These are phyloP conservation scores for Bradypus variegatus DNA, from an alignment of 2,797 vertebrate species.

Conservation along the genomic window DNA sequence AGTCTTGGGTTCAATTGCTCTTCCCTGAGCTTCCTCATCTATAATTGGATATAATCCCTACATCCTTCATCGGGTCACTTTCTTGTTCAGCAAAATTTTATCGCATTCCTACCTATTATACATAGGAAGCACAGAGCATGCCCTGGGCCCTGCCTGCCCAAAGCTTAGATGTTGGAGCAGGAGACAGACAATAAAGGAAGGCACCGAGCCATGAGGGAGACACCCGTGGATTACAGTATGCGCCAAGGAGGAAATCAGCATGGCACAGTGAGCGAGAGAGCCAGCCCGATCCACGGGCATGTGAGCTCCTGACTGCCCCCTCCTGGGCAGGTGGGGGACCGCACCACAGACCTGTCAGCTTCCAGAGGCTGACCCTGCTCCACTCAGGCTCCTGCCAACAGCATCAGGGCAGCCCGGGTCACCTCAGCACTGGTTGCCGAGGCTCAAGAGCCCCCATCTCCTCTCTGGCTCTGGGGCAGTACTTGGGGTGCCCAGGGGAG, in stretches of 20 bases:
- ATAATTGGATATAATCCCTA: too few relatives aligned
- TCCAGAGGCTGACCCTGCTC: not conserved
- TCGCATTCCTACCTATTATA: not conserved
- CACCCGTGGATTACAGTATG: rapidly evolving
- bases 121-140: rapidly evolving
- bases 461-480: not conserved
- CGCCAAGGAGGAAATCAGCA: not conserved
- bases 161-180: not conserved
- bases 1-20: not conserved
- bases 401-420: rapidly evolving
- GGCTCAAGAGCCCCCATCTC: not conserved
- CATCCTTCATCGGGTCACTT: rapidly evolving
- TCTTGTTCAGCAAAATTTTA: not conserved
- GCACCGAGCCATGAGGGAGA: not conserved
- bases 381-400: not conserved
- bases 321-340: not conserved
- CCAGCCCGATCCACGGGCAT: not conserved
- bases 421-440: not conserved
- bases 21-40: not conserved
- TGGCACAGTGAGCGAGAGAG: rapidly evolving
- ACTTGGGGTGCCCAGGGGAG: not conserved
- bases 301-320: too few relatives aligned
- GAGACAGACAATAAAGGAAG: not conserved
- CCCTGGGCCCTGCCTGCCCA: too few relatives aligned
- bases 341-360: not conserved